Conservation (phyloP, 37 sponge, comb jelly and placozoan genomes). For the Crambe crambe region DNA sequence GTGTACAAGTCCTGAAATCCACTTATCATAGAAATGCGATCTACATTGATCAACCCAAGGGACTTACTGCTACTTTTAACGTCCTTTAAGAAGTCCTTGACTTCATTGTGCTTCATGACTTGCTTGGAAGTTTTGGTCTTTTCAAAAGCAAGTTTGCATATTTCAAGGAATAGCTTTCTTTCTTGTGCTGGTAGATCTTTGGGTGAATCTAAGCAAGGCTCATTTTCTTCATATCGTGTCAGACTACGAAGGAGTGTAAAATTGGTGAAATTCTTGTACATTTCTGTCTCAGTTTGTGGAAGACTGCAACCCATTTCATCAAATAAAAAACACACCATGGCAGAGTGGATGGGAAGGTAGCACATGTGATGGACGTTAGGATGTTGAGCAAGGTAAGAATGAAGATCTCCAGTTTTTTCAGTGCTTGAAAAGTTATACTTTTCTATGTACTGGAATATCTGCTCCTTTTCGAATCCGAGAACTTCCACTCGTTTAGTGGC, state of each 20-base stretch:
- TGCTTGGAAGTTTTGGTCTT: background rate
- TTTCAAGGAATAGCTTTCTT: background rate
- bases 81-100: background rate
- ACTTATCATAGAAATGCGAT: background rate
- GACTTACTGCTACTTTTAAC: background rate
- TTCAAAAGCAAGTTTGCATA: constrained; percentile 24
- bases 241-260: constrained; percentile 16
- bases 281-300: constrained; percentile 52
- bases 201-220: background rate
- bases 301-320: background rate
- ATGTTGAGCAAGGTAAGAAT: background rate
- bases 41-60: constrained; percentile 13
- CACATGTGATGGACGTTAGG: constrained; percentile 21
- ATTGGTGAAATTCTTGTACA: constrained; percentile 26
- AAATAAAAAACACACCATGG: constrained; percentile 7
- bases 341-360: constrained; percentile 11
- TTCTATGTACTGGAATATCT: background rate
- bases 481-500: background rate
- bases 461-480: background rate
- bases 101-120: background rate
- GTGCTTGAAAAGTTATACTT: background rate
- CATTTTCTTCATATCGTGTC: background rate
- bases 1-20: background rate
- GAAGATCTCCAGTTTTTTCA: background rate
- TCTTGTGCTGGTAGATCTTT: background rate